Base-by-base conservation (phyloP, 2,888 invertebrate species). In the Drosophila meridionalis region DNA sequence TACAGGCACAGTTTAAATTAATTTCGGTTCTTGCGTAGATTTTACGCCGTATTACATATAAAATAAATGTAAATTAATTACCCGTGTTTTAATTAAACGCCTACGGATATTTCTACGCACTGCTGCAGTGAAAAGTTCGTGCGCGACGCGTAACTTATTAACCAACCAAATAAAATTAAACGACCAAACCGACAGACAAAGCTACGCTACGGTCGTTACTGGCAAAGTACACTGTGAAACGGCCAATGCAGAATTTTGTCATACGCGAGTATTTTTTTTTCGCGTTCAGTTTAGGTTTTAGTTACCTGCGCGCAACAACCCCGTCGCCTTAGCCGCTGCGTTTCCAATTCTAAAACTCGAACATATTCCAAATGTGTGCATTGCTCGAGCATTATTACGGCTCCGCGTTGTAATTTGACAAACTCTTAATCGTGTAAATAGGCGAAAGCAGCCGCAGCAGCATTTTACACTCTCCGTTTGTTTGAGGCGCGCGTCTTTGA, bases 231-330 rank as follows among this genome's bases (percentile, higher is more conserved):
- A 43, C 80, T 86, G 83, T 83, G 52, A 7, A 73, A 66, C 73
- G 80, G 63, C 64, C 67, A 73, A 73, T 74, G 86, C 71, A 80
- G 82, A 85, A 87, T 75, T 52, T 36, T 74, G 71, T 86, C 84
- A 76, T 82, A 84, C 83, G 80, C 78, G 76, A 87, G 87, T 57
- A 55, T 87, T 85, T 85, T 82, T 86, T 87, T 89, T 84, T 85
- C 90, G 80, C 89, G 80, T 85, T 89, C 87, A 84, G 89, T 89
- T 89, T 89, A 73, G 82, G 73, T 82, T 89, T 89, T 75, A 80
- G 83, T 78, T 88, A 88, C 83, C 87, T 90, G 87, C 80, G 87
- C 90, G 87, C 81, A 87, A 83, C 87, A 88, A 82, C 89, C 87
- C 90, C 73, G 81, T 77, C 75, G 73, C 61, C 64, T 71, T 59